phyloP scores from a whole-genome alignment of 2,113 vertebrate genomes.

The Nesogale talazaci region DNA sequence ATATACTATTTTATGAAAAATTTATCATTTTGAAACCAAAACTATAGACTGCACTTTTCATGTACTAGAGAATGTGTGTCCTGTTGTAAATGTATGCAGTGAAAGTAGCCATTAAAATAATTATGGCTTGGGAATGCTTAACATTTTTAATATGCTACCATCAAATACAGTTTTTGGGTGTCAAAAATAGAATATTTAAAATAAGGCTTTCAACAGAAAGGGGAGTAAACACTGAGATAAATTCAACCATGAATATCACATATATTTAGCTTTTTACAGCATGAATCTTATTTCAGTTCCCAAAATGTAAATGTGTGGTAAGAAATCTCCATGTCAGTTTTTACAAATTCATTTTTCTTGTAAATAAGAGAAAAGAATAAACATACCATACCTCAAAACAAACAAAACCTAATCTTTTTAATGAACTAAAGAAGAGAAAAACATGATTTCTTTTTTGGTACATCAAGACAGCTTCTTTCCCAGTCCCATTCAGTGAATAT shows the following conservation, averaged over 20 bases:
- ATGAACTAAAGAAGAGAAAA: conserved; percentile 37
- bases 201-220: conserved; percentile 49
- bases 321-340: background rate
- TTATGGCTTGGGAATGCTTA: conserved; percentile 28
- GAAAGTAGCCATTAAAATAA: conserved; percentile 64
- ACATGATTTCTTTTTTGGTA: conserved; percentile 32
- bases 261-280: conserved; percentile 39
- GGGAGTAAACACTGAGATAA: conserved; percentile 35
- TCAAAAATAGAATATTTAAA: conserved; percentile 55
- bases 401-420: background rate
- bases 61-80: conserved; percentile 29
- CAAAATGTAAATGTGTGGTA: conserved; percentile 55
- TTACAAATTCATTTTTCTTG: conserved; percentile 38
- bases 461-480: conserved; percentile 18
- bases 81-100: background rate
- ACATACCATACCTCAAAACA: conserved; percentile 24
- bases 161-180: background rate
- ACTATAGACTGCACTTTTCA: background rate
- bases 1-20: conserved; percentile 15
- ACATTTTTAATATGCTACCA: conserved; percentile 45
- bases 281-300: conserved; percentile 31
- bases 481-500: background rate
- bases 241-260: conserved; percentile 53
- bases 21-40: conserved; percentile 51
- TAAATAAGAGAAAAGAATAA: conserved; percentile 30